Evolutionary conservation across 1,140 invertebrate species (phyloP).

Genomic region (Glossosoma conforme): DNA sequence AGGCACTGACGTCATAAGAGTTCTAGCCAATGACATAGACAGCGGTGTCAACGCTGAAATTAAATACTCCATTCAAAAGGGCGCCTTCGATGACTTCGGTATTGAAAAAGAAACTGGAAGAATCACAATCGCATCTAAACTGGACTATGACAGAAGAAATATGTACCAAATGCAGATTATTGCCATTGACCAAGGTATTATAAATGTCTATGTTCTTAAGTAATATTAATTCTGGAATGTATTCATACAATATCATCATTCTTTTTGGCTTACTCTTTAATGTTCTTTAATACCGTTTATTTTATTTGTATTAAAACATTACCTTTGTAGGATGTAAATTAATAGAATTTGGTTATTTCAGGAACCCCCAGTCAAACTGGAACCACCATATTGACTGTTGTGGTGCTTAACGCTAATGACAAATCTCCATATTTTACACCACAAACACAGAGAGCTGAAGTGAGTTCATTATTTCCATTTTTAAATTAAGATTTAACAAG

Average conservation of each 20-base stretch:
- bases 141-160: conserved; percentile 78
- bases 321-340: neutral
- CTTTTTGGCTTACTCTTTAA: no score
- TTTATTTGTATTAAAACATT: neutral
- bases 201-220: conserved; percentile 1
- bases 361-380: conserved; percentile 74
- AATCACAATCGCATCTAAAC: conserved; percentile 67
- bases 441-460: conserved; percentile 72
- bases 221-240: neutral
- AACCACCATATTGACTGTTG: conserved; percentile 71
- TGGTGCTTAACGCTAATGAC: conserved; percentile 82
- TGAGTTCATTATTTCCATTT: conserved; percentile 38
- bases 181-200: conserved; percentile 70
- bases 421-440: conserved; percentile 84
- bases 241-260: no score
- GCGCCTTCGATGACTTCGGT: conserved; percentile 77
- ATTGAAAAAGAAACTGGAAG: conserved; percentile 72
- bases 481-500: no score
- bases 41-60: conserved; percentile 78
- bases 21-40: conserved; percentile 75
- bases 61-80: conserved; percentile 74
- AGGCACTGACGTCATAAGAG: conserved; percentile 66
- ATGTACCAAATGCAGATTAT: conserved; percentile 74
- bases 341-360: conserved; percentile 31
- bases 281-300: no score